A percentile compares a stretch with the other conserved stretches of the same genome.
Evolutionary conservation across 2,888 invertebrate species (phyloP).

Genomic region (Apomyelois bistriatella): DNA sequence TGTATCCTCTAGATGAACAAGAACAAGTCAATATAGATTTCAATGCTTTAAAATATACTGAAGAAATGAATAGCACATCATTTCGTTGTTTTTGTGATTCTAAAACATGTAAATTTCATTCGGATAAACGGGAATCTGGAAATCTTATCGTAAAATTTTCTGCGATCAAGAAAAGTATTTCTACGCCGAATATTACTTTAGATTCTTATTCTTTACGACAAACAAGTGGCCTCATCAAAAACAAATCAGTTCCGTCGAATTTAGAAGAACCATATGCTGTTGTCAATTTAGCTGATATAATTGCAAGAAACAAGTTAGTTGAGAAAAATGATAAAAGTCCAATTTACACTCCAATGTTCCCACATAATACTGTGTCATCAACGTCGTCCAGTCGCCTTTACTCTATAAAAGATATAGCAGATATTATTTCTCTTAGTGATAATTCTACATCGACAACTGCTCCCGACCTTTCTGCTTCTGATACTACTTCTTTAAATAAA

Average conservation of each 20-base stretch:
- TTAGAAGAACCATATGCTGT: constrained; percentile 65
- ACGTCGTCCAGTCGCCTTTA: constrained; percentile 55
- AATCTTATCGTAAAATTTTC: constrained; percentile 66
- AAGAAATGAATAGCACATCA: constrained; percentile 53
- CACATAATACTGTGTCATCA: constrained; percentile 52
- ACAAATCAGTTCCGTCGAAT: constrained; percentile 57
- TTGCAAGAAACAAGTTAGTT: constrained; percentile 36
- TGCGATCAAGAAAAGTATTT: constrained; percentile 68
- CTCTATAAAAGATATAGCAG: constrained; percentile 67
- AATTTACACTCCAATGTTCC: constrained; percentile 52
- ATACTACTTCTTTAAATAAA: constrained; percentile 54
- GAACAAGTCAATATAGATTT: constrained; percentile 54
- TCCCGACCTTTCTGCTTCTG: constrained; percentile 59
- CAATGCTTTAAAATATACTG: constrained; percentile 42
- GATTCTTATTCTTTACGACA: constrained; percentile 46
- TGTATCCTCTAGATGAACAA: constrained; percentile 39
- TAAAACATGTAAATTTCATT: constrained; percentile 56
- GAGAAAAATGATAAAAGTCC: constrained; percentile 31
- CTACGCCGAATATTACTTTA: constrained; percentile 68
- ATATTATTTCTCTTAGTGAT: constrained; percentile 55
- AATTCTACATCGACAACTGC: constrained; percentile 56
- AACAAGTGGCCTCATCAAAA: constrained; percentile 48
- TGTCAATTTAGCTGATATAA: constrained; percentile 49
- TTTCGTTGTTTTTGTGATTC: constrained; percentile 72
- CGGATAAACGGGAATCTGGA: constrained; percentile 48